Base-by-base conservation (phyloP, 1,140 invertebrate genomes). In the Lepidurus couesii region DNA sequence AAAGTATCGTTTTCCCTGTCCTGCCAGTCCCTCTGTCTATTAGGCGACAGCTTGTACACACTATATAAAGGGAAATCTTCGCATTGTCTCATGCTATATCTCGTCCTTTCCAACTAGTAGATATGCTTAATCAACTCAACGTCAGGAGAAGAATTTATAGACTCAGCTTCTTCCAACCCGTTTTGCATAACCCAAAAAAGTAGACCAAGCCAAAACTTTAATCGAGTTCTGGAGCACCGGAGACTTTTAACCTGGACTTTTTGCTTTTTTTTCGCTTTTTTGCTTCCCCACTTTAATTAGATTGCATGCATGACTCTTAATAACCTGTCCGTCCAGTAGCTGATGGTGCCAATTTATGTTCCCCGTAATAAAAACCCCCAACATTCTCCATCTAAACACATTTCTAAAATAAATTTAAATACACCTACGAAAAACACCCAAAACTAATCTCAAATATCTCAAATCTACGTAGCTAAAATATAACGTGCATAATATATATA, bases 281-380 rank as follows among this genome's bases (percentile, higher is more conserved):
- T 65, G 53, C 21, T 13, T 21, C 21, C 8, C 53, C n/a, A 65
- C n/a, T 21, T 65, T 65, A 65, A 65, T 65, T 65, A 65, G 53
- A 65, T 65, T 65, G 53, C 53, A 65, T 65, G 53, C 53, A 65
- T 65, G 53, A 65, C 53, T 65, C 53, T 65, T 65, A 65, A 65
- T 65, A 65, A 65, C 53, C 53, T 65, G 53, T 65, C 53, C 53
- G 53, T 65, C 53, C 53, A 65, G 53, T 65, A 65, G 53, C 53
- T 65, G 53, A 65, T 65, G 53, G 53, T 65, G 53, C 53, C 53
- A 65, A 65, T 65, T 65, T 65, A 65, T 21, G 13, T 65, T 65
- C 53, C 53, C 34, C 1, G 34, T 34, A 73, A 73, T 24, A 73
- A 73, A 73, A 3, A 7, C 4, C 24, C 24, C 53, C 24, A 73